phyloP scores from a whole-genome alignment of 2,888 invertebrate genomes.

The Gibbula magus region DNA sequence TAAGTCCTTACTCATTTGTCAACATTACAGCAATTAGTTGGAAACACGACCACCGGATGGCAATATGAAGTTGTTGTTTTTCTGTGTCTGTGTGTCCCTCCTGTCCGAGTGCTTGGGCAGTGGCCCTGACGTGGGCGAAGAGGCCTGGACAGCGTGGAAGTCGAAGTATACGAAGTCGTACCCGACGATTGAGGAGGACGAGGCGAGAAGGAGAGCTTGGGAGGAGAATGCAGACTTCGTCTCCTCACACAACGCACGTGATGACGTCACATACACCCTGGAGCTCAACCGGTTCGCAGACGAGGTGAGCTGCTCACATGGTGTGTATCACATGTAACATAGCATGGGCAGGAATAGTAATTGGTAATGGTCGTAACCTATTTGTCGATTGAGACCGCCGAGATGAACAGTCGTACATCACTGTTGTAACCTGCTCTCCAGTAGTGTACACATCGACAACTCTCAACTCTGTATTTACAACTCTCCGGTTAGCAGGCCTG shows the following conservation, averaged over 20 bases:
- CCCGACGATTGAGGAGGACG: conserved; percentile 7
- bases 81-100: neutral
- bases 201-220: conserved; percentile 1
- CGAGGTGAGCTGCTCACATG: neutral
- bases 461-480: no score
- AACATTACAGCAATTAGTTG: no score
- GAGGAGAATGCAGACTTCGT: conserved; percentile 3
- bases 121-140: neutral
- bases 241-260: neutral
- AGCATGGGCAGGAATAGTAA: no score
- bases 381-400: no score
- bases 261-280: neutral
- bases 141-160: conserved; percentile 12
- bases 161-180: conserved; percentile 20
- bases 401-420: no score
- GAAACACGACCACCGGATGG: neutral
- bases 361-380: no score
- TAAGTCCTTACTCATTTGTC: no score
- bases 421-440: no score
- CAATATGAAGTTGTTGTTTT: neutral
- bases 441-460: no score
- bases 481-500: no score
- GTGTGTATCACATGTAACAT: no score
- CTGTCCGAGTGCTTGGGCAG: neutral
- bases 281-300: conserved; percentile 21